phyloP scores from a whole-genome alignment of 2,888 invertebrate genomes.

The Bellardia bayeri region DNA sequence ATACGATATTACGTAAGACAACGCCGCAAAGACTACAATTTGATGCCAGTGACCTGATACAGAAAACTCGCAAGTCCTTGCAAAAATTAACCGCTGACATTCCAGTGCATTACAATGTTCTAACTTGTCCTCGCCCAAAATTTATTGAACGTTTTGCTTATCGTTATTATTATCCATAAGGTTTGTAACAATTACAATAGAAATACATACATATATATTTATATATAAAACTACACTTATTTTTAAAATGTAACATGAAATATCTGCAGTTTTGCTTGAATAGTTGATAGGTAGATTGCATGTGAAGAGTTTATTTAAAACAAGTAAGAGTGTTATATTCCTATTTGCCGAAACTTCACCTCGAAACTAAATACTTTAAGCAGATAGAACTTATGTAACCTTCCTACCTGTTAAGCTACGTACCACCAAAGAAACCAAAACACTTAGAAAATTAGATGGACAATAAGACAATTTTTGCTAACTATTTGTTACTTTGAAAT shows the following conservation, averaged over 20 bases:
- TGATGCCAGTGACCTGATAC: slow-evolving; percentile 89
- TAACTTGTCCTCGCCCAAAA: slow-evolving; percentile 91
- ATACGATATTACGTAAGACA: slow-evolving; percentile 85
- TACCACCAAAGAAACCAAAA: no score
- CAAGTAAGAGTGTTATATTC: no score
- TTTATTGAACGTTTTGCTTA: slow-evolving; percentile 81
- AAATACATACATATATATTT: not conserved
- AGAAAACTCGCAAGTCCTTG: slow-evolving; percentile 87
- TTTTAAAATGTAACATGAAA: not conserved
- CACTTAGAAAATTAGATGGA: no score
- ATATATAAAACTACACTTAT: slow-evolving; percentile 14
- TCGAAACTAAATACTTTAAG: no score
- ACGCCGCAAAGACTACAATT: slow-evolving; percentile 86
- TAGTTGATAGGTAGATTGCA: no score
- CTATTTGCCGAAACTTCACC: no score
- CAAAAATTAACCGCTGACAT: slow-evolving; percentile 86
- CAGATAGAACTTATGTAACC: no score
- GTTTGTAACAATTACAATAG: not conserved
- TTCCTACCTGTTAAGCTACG: no score
- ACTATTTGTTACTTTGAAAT: no score
- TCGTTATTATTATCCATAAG: slow-evolving; percentile 80
- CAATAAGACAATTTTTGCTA: no score
- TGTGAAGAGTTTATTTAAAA: no score
- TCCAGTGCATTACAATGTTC: slow-evolving; percentile 87
- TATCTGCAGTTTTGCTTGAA: no score